Evolutionary conservation across 2,113 vertebrate species (phyloP), one percentile per base, ranked within the genome.

Genomic region (Arothron firmamentum): DNA sequence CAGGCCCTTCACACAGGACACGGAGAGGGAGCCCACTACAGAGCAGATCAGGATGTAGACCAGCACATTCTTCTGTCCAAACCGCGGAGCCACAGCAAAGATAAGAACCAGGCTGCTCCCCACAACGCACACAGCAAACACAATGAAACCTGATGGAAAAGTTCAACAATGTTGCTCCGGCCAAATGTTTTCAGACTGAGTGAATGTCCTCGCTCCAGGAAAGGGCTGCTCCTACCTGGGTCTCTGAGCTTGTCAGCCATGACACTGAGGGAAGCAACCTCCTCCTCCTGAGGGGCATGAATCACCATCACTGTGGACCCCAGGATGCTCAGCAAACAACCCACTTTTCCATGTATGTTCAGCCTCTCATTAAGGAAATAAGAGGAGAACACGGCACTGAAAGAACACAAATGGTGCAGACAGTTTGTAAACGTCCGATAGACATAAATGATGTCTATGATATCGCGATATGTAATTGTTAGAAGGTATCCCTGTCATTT

Each of bases 241-340:
- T 94, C 90, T 80, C 87, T 91, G 15, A 93, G 90, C 67, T 95
- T 95, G 78, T 93, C 88, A 54, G 88, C 91, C 93, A 94, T 94
- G 51, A 83, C 89, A 31, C 60, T 80, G 60, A 95, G 85, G 23
- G 92, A 92, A 25, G 78, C 87, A 19, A 93, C 91, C 42, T 91
- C 90, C 64, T 94, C 91, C 51, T 92, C 92, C 58, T 94, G 89
- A 0, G 93, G 93, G 6, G 92, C 93, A 17, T 94, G 92, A 64
- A 93, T 88, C 52, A 94, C 92, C 92, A 95, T 94, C 65, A 94
- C 92, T 0, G 89, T 92, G 65, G 92, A 94, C 58, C 92, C 92
- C 76, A 93, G 31, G 65, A 94, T 64, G 71, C 92, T 92, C 59
- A 95, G 84, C 65, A 93, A 45, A 46, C 93, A 95, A 55, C 92